Base-by-base conservation (phyloP, 2,113 vertebrate genomes). In the Porphyrio hochstetteri region DNA sequence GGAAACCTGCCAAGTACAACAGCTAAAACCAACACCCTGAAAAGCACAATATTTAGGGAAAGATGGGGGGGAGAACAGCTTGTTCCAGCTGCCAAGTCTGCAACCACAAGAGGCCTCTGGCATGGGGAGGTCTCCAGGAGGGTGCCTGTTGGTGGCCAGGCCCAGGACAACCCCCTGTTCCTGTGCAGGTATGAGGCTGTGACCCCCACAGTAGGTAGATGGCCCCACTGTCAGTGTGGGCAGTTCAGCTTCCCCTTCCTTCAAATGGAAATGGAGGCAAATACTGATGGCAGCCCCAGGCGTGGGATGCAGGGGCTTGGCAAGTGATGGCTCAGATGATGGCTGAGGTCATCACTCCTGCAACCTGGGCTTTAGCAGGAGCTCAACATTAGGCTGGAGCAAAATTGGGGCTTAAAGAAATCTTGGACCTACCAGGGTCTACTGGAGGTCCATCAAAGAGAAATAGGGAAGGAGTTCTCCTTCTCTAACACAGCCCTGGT, bases 1-100 rank as follows among this genome's bases (percentile, higher is more conserved):
- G 85, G 36, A 93, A 88, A 78, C 28, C 31, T 84, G 91, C 94
- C 96, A 97, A 95, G 67, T 53, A 48, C 36, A 94, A 94, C 87
- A 86, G 68, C 82, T 93, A 92, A 95, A 96, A 75, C 60, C 52
- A 95, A 83, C 82, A 95, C 68, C 42, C 82, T 90, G 79, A 81
- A 91, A 94, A 92, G 15, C 92, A 89, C 72, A 93, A 81, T 90
- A 90, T 90, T 95, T 93, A 78, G 60, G n/a, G 33, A 85, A 80
- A 92, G 60, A 67, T 67, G 77, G 48, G 8, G 53, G 48, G 52
- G 14, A 16, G 48, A 48, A 44, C 9, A 9, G 65, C 40, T 82
- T 63, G 28, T 38, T 13, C 68, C 86, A 82, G 80, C 36, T 93
- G 83, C 91, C 88, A 94, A 85, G 28, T 72, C 70, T 94, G 70